Conservation (phyloP, 1,140 invertebrate genomes). For the Halotydeus destructor region DNA sequence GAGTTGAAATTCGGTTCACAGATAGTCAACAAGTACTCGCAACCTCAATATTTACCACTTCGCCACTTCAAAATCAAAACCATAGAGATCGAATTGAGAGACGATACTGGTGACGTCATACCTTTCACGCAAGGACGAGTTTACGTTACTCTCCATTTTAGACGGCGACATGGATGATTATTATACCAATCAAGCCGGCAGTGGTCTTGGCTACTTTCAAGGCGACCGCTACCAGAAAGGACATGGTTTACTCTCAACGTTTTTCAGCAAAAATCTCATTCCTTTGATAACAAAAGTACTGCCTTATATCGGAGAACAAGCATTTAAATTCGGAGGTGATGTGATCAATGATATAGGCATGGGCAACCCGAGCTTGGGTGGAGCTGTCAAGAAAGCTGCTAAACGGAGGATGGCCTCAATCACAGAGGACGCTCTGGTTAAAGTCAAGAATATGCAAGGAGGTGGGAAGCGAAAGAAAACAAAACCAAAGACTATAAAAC, state of each 20-base stretch:
- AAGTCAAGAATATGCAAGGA: too few relatives aligned
- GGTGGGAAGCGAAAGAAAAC: not conserved
- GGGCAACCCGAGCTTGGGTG: not conserved
- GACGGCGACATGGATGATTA: not conserved
- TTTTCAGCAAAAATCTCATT: not conserved
- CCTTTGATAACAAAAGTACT: not conserved
- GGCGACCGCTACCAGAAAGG: constrained; percentile 1
- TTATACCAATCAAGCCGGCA: constrained; percentile 1
- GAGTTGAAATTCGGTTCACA: not conserved
- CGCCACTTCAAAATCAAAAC: not conserved
- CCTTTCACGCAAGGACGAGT: not conserved
- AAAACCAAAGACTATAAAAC: not conserved
- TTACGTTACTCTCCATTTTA: constrained; percentile 1
- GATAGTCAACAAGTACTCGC: not conserved
- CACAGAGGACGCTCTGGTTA: not conserved
- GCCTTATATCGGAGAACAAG: not conserved
- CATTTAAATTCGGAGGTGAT: not conserved
- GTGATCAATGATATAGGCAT: not conserved
- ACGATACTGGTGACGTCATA: not conserved
- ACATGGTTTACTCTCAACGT: not conserved
- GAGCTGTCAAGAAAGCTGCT: not conserved
- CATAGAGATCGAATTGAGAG: constrained; percentile 2
- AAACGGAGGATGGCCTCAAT: not conserved
- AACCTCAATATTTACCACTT: not conserved
- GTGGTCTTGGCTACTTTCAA: not conserved